Evolutionary conservation across 1,140 invertebrate species (phyloP).

Genomic region (Hesperophylax magnus): DNA sequence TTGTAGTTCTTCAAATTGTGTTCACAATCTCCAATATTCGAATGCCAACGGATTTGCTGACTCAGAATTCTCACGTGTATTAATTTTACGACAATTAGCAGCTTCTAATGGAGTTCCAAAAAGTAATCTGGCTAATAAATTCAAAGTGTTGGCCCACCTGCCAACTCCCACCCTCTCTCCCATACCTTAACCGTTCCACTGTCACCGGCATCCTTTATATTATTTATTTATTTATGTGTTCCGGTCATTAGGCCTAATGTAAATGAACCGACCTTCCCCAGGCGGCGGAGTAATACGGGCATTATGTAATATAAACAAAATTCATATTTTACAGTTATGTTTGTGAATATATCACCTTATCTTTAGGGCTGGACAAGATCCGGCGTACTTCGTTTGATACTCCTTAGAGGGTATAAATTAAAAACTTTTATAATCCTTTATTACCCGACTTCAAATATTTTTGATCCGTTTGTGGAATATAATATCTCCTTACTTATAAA

Average conservation of each 20-base stretch:
- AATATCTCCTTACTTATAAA: no score
- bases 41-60: no score
- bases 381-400: background rate
- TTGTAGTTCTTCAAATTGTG: no score
- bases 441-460: no score
- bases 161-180: background rate
- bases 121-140: conserved; percentile 22
- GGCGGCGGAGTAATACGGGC: background rate
- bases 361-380: background rate
- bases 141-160: conserved; percentile 7
- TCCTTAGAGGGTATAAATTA: no score
- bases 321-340: background rate
- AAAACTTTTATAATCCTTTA: no score
- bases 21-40: no score
- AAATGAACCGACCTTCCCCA: conserved; percentile 14
- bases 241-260: conserved; percentile 28
- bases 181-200: background rate
- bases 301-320: conserved; percentile 26
- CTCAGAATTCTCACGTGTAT: background rate
- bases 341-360: background rate
- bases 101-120: conserved; percentile 18
- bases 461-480: no score
- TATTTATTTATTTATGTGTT: conserved; percentile 24
- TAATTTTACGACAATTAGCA: background rate
- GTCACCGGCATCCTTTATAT: conserved; percentile 9